These are phyloP conservation scores for Ruditapes philippinarum DNA, from an alignment of 1,140 invertebrate genomes.

Conservation along the genomic window DNA sequence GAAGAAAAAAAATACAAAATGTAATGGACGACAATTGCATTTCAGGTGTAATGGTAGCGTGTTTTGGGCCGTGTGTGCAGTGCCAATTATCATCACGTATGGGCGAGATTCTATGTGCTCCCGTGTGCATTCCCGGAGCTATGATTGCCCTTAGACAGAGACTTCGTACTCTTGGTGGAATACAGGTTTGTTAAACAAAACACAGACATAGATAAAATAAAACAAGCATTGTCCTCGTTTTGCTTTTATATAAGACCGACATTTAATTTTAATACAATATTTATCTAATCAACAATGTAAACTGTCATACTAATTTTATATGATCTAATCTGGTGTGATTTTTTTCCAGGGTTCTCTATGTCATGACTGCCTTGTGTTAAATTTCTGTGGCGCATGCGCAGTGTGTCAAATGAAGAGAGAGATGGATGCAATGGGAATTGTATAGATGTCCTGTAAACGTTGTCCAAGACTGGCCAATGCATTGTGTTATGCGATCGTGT, in stretches of 20 bases:
- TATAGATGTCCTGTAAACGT: not conserved
- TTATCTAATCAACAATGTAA: too few relatives aligned
- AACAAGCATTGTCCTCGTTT: too few relatives aligned
- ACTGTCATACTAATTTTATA: too few relatives aligned
- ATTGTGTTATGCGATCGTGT: too few relatives aligned
- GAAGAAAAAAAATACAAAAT: too few relatives aligned
- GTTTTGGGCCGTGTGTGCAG: constrained; percentile 24
- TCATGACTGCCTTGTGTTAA: constrained; percentile 49
- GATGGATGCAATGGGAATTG: constrained; percentile 25
- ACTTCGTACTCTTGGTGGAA: constrained; percentile 47
- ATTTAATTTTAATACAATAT: too few relatives aligned
- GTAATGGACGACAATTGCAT: too few relatives aligned
- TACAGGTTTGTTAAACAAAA: too few relatives aligned
- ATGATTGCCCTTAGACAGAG: constrained; percentile 48
- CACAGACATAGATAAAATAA: too few relatives aligned
- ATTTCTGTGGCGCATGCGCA: constrained; percentile 50
- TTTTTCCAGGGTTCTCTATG: constrained; percentile 67
- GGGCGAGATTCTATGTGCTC: constrained; percentile 52
- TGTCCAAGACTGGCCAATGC: too few relatives aligned
- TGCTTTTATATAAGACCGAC: too few relatives aligned
- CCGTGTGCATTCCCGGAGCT: constrained; percentile 33
- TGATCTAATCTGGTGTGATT: too few relatives aligned
- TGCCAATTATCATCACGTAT: constrained; percentile 41
- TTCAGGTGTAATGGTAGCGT: constrained; percentile 50
- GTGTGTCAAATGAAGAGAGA: constrained; percentile 31